Evolutionary conservation across 2,797 vertebrate species (phyloP).

Genomic region (Steatocranus sp.): DNA sequence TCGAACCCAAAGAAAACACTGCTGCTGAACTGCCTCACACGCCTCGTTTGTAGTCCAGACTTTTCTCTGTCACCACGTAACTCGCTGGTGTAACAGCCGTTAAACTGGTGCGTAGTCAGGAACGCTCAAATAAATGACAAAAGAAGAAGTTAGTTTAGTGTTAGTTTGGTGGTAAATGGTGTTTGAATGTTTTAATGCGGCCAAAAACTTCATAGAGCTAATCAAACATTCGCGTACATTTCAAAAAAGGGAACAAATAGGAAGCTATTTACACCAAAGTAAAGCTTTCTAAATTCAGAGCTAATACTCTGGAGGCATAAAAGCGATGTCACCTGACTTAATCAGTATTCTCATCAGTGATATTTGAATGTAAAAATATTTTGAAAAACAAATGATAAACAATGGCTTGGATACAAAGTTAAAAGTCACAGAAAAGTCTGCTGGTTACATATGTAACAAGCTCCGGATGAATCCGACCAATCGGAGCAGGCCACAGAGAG

Average conservation of each 20-base stretch:
- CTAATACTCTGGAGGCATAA: not conserved
- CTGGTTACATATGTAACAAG: not conserved
- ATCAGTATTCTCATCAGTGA: not conserved
- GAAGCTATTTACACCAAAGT: not conserved
- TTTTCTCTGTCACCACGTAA: not conserved
- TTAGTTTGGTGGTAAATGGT: not conserved
- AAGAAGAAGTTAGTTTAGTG: not conserved
- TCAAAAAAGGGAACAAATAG: not conserved
- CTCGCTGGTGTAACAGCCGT: not conserved
- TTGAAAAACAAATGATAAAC: not conserved
- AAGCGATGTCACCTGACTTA: not conserved
- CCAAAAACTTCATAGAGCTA: not conserved
- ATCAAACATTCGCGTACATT: not conserved
- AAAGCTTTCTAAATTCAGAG: not conserved
- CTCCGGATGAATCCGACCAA: not conserved
- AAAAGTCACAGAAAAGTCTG: not conserved
- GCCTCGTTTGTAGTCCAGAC: not conserved
- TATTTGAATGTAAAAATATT: not conserved
- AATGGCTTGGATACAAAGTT: not conserved
- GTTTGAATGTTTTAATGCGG: not conserved
- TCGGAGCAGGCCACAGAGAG: not conserved
- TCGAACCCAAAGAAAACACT: not conserved
- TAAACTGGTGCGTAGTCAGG: not conserved
- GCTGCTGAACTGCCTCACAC: not conserved
- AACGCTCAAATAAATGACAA: not conserved